phyloP scores from a whole-genome alignment of 2,888 invertebrate genomes.

The Imbricaverruca yamaguchii region DNA sequence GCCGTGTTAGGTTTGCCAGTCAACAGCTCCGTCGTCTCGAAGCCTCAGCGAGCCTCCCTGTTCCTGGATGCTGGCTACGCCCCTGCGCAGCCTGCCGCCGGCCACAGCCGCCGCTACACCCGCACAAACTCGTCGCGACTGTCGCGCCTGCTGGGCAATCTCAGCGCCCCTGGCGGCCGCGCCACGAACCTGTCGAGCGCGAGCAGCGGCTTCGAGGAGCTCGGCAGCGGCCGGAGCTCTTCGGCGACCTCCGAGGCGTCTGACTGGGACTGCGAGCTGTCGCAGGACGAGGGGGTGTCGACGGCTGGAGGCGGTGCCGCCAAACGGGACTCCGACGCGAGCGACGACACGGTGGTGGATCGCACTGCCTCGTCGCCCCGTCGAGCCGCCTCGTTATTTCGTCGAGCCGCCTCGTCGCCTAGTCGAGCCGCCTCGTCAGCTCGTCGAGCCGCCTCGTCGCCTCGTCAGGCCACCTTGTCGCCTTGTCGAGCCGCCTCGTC shows the following conservation, averaged over 20 bases:
- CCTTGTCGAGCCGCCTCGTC: too few species aligned
- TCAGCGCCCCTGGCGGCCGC: background rate
- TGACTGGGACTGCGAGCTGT: constrained; percentile 4
- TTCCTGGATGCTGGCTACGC: background rate
- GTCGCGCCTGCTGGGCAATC: background rate
- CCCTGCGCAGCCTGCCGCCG: background rate
- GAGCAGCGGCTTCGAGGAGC: constrained; percentile 12
- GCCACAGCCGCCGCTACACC: background rate
- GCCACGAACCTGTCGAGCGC: background rate
- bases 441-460: too few species aligned
- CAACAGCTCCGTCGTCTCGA: background rate
- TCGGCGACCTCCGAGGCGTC: background rate
- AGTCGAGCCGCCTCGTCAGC: too few species aligned
- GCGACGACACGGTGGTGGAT: background rate
- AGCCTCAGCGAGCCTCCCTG: background rate
- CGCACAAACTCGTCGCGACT: background rate
- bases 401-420: too few species aligned
- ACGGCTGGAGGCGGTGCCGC: background rate
- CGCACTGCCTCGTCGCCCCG: background rate
- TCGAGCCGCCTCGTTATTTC: background rate
- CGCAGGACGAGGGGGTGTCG: background rate
- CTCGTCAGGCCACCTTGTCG: too few species aligned
- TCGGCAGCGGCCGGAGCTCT: background rate
- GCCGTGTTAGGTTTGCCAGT: background rate
- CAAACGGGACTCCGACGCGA: background rate